phyloP scores from a whole-genome alignment of 2,888 invertebrate genomes.

The Cepaea hortensis region DNA sequence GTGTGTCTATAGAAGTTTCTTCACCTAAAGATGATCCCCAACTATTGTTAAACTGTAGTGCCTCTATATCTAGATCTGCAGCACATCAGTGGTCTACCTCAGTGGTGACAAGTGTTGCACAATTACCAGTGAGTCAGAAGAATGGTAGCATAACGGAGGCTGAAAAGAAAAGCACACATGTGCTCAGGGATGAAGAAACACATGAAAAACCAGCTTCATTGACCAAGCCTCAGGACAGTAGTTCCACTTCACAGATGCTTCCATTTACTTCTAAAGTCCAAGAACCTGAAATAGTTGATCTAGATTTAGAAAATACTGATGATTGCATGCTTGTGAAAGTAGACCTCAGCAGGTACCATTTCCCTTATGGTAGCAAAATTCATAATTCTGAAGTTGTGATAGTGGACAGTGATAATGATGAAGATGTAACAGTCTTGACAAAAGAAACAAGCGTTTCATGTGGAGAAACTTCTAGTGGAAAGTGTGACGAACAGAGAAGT shows the following conservation, averaged over 20 bases:
- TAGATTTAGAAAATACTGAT: slow-evolving; percentile 41
- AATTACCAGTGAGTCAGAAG: too few species aligned
- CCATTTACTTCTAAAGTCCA: background rate
- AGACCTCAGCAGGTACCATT: slow-evolving; percentile 12
- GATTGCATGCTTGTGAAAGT: slow-evolving; percentile 38
- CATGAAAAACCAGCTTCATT: background rate
- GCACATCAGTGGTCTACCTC: too few species aligned
- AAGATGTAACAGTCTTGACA: background rate
- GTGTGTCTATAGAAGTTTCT: too few species aligned
- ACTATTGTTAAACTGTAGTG: too few species aligned
- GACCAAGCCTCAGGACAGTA: background rate
- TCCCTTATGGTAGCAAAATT: slow-evolving; percentile 11
- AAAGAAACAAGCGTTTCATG: background rate
- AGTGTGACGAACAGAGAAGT: background rate
- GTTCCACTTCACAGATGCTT: background rate
- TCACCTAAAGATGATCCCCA: too few species aligned
- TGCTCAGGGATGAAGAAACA: background rate
- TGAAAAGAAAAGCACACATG: background rate
- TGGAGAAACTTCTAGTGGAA: background rate
- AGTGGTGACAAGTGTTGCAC: too few species aligned
- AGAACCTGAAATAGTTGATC: background rate
- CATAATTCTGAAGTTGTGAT: slow-evolving; percentile 28
- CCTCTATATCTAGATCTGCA: too few species aligned
- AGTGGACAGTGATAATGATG: slow-evolving; percentile 31
- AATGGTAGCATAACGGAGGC: too few species aligned